Evolutionary conservation across 2,113 vertebrate genomes (phyloP), one percentile per base, ranked within the genome.

Genomic region (Etia nguti): DNA sequence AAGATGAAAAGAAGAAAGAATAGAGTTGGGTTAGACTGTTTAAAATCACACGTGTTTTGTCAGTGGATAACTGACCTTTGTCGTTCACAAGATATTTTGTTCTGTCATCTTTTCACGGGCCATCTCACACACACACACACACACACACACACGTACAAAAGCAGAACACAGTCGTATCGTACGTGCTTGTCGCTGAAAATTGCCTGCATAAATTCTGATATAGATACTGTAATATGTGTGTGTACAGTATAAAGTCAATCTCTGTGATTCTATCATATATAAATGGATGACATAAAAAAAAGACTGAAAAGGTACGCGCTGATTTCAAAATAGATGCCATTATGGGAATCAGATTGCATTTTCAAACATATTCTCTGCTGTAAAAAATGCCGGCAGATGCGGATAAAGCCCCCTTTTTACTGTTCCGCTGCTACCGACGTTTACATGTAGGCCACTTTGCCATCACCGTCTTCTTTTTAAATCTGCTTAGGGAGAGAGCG

Each of bases 401-500:
- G 56, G 29, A 24, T 52, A 38, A 84, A 86, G 52, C 2, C 15
- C 5, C 31, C 59, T 62, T n/a, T 82, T 41, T 48, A n/a, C 57
- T 24, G 55, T 79, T 60, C 65, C 56, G 20, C 77, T 29, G 60
- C 86, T 77, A 41, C 57, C 85, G 52, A 81, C 43, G 70, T 91
- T 91, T 89, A 84, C 83, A 86, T 85, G 84, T 87, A 85, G 92
- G 79, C 84, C 77, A 60, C 86, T 87, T 87, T 68, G 18, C 90
- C 79, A 80, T 29, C 86, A 55, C 82, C 83, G 46, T 89, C 84
- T 92, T 83, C 83, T 92, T 93, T 92, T 93, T 92, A 89, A 91
- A 90, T 86, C 90, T 86, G 10, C 55, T 88, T 88, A 86, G 68
- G 87, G 86, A 86, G 43, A 86, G 60, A 89, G 85, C 8, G 75